Conservation (phyloP, 2,113 vertebrate genomes). For the Lucifuga dentata region DNA sequence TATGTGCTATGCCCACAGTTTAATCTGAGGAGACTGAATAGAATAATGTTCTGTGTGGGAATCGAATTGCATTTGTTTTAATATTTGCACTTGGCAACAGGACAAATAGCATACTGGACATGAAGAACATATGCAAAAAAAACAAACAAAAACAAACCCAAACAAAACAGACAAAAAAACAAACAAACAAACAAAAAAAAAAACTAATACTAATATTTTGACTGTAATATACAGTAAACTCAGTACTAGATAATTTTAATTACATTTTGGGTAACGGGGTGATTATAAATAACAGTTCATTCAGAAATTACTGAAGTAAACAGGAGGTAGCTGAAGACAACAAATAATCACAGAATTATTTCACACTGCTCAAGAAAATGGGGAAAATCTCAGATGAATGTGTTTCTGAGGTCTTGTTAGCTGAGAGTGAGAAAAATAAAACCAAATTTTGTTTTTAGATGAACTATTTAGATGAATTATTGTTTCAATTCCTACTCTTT, state of each 20-base stretch:
- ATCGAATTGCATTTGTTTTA: constrained; percentile 54
- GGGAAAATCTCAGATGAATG: too few relatives aligned
- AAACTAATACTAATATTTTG: too few relatives aligned
- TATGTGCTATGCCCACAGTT: constrained; percentile 49
- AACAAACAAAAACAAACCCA: too few relatives aligned
- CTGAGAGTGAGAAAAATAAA: too few relatives aligned
- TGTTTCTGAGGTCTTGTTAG: too few relatives aligned
- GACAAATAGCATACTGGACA: constrained; percentile 29
- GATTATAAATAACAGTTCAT: constrained; percentile 10
- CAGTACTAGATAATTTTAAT: constrained; percentile 17
- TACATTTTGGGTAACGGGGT: not conserved
- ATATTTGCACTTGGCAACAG: constrained; percentile 39
- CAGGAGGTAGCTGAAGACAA: not conserved
- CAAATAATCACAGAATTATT: not conserved
- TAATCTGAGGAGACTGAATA: constrained; percentile 38
- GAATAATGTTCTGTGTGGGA: constrained; percentile 50
- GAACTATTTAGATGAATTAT: not conserved
- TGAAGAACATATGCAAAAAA: constrained; percentile 46
- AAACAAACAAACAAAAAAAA: too few relatives aligned
- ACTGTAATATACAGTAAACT: constrained; percentile 8
- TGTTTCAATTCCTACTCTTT: constrained; percentile 5
- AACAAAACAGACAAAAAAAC: too few relatives aligned
- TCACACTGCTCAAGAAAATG: too few relatives aligned
- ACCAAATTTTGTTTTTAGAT: too few relatives aligned
- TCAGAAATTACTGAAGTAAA: not conserved